phyloP scores from a whole-genome alignment of 2,113 vertebrate genomes.

The Argyrosomus japonicus region DNA sequence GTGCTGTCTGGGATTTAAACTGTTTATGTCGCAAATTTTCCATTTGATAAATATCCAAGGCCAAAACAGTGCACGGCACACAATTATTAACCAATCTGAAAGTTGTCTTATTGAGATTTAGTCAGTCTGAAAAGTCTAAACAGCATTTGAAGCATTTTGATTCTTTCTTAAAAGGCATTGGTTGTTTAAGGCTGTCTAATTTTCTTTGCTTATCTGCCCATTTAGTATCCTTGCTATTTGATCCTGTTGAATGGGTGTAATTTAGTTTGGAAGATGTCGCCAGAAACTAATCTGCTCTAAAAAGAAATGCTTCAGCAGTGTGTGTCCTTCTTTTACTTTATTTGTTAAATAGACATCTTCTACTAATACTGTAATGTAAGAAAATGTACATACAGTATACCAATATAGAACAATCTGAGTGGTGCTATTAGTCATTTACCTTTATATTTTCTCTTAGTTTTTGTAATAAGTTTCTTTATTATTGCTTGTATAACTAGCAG shows the following conservation, averaged over 20 bases:
- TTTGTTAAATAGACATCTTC: not conserved
- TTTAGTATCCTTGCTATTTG: conserved; percentile 15
- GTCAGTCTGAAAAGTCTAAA: conserved; percentile 54
- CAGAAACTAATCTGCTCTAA: conserved; percentile 18
- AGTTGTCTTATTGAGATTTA: conserved; percentile 39
- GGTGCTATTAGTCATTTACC: conserved; percentile 22
- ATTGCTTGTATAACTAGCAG: conserved; percentile 4
- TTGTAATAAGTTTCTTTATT: not conserved
- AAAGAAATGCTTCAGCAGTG: not conserved
- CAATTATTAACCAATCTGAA: conserved; percentile 57
- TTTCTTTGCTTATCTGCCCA: conserved; percentile 37
- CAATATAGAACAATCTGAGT: not conserved
- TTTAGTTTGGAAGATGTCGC: conserved; percentile 43
- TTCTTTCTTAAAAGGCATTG: conserved; percentile 44
- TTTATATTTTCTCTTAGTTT: not conserved
- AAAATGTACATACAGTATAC: not conserved
- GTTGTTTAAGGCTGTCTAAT: conserved; percentile 32
- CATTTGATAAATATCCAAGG: conserved; percentile 52
- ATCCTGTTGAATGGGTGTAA: conserved; percentile 36
- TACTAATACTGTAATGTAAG: conserved; percentile 11
- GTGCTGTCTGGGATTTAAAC: conserved; percentile 22
- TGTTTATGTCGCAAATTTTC: conserved; percentile 36
- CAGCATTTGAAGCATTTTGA: conserved; percentile 37
- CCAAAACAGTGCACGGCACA: conserved; percentile 50
- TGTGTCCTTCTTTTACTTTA: conserved; percentile 10